These are phyloP conservation scores for Microtus pennsylvanicus DNA, from an alignment of 2,113 vertebrate species.

Conservation along the genomic window DNA sequence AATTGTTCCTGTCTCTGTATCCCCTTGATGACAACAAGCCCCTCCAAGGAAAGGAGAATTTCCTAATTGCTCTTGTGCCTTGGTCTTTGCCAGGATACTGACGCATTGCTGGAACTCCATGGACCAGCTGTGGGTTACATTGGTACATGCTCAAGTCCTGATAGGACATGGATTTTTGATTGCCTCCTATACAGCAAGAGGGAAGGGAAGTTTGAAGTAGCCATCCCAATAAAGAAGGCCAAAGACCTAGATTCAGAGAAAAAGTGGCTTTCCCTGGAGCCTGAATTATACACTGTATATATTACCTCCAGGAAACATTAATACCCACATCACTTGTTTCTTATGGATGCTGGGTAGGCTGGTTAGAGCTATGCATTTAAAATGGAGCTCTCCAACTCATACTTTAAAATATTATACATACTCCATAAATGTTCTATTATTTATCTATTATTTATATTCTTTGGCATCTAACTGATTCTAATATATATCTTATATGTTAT, in stretches of 20 bases:
- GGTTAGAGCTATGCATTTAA: background rate
- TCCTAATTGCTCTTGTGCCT: background rate
- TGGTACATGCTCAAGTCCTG: background rate
- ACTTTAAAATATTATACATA: background rate
- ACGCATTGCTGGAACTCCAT: background rate
- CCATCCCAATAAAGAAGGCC: background rate
- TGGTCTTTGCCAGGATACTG: background rate
- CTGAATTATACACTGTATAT: background rate
- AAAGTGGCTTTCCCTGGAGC: background rate
- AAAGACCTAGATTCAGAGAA: background rate
- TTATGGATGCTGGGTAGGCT: background rate
- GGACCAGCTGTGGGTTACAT: background rate
- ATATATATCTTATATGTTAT: too few relatives aligned
- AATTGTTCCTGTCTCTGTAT: background rate
- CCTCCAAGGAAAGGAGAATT: background rate
- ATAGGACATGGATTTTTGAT: background rate
- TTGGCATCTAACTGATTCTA: background rate
- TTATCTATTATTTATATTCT: conserved; percentile 29
- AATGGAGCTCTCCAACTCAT: conserved; percentile 27
- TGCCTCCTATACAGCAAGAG: background rate
- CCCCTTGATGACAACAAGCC: background rate
- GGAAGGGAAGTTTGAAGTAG: conserved; percentile 10
- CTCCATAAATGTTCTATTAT: background rate
- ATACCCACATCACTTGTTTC: conserved; percentile 10
- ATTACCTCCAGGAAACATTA: background rate